phyloP scores from a whole-genome alignment of 2,113 vertebrate genomes.

The Megaceryle maxima region DNA sequence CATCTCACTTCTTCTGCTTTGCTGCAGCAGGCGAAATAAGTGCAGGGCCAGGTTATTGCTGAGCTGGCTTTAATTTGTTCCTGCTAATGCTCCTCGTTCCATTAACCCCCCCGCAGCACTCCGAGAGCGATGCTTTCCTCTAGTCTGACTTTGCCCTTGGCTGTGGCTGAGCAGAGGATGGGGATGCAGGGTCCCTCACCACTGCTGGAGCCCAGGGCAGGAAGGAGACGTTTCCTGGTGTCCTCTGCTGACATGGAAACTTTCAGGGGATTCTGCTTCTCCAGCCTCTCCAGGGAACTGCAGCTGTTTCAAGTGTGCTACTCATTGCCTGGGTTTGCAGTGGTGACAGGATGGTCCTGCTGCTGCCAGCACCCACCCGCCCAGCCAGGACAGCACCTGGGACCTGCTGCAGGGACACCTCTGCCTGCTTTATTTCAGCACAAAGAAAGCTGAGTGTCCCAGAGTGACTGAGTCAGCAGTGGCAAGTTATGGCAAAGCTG shows the following conservation, averaged over 20 bases:
- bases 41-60: background rate
- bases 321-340: background rate
- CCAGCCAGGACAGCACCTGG: background rate
- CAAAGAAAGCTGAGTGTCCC: background rate
- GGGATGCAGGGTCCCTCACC: background rate
- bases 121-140: background rate
- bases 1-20: background rate
- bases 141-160: background rate
- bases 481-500: background rate
- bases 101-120: rapidly evolving
- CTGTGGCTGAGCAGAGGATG: background rate
- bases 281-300: background rate
- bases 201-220: rapidly evolving
- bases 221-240: rapidly evolving
- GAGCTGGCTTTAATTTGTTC: background rate
- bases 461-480: rapidly evolving
- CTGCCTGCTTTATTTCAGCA: background rate
- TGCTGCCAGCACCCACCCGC: background rate
- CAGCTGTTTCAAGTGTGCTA: background rate
- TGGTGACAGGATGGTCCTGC: rapidly evolving
- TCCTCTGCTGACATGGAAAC: rapidly evolving
- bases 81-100: rapidly evolving
- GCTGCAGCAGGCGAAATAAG: background rate
- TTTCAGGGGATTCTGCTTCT: background rate
- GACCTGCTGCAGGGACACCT: rapidly evolving